phyloP scores from a whole-genome alignment of 2,113 vertebrate genomes.

The Ceuthmochares aereus region DNA sequence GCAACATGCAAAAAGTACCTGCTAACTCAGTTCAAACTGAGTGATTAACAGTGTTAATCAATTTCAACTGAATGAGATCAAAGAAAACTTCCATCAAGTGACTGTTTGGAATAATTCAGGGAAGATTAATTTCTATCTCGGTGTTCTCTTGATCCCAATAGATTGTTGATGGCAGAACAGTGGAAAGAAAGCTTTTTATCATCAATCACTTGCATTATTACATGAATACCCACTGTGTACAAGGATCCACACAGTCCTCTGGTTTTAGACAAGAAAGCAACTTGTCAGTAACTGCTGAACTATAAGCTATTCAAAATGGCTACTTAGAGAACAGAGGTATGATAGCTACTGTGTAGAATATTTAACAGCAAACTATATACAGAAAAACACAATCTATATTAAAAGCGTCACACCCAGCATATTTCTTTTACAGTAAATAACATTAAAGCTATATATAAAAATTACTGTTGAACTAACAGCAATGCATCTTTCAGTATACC shows the following conservation, averaged over 20 bases:
- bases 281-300: conserved; percentile 3
- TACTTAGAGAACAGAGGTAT: not conserved
- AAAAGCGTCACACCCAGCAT: not conserved
- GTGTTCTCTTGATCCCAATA: conserved; percentile 53
- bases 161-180: conserved; percentile 36
- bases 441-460: not conserved
- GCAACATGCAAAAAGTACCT: conserved; percentile 19
- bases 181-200: conserved; percentile 36
- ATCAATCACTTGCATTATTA: conserved; percentile 34
- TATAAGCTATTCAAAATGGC: not conserved
- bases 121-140: conserved; percentile 53
- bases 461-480: not conserved
- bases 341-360: not conserved
- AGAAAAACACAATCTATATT: not conserved
- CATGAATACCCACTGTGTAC: not conserved
- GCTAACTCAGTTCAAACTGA: conserved; percentile 57
- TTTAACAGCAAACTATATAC: not conserved
- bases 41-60: conserved; percentile 66
- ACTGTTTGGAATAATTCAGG: conserved; percentile 45
- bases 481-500: not conserved
- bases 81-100: conserved; percentile 57
- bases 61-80: conserved; percentile 57
- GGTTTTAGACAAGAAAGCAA: conserved; percentile 28
- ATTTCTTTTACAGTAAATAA: not conserved
- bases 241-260: not conserved